phyloP scores from a whole-genome alignment of 2,113 vertebrate genomes.

The Pseudolaguvia tuberculata region DNA sequence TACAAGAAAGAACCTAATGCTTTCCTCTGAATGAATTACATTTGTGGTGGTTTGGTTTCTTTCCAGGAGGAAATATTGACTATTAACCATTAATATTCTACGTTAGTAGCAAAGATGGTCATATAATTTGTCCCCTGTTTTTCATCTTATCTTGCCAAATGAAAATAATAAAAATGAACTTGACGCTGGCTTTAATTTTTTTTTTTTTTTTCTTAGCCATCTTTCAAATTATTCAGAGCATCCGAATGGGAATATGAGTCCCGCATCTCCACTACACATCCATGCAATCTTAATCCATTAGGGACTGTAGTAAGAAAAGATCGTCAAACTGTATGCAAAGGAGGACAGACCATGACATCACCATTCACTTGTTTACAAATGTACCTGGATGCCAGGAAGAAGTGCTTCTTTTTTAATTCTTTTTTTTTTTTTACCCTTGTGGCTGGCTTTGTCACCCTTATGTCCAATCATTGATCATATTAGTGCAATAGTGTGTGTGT shows the following conservation, averaged over 20 bases:
- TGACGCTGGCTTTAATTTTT: neutral
- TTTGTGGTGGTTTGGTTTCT: neutral
- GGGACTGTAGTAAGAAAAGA: slow-evolving; percentile 30
- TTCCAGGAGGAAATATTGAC: neutral
- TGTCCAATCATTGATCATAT: slow-evolving; percentile 47
- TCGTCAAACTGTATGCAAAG: slow-evolving; percentile 48
- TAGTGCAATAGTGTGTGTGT: slow-evolving; percentile 31
- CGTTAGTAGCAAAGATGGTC: neutral
- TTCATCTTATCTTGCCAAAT: neutral
- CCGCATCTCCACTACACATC: slow-evolving; percentile 27
- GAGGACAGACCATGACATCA: slow-evolving; percentile 48
- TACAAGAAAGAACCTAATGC: neutral
- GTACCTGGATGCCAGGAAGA: slow-evolving; percentile 60
- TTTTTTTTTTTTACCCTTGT: too few species aligned
- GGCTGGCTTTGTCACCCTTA: slow-evolving; percentile 32
- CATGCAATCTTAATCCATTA: slow-evolving; percentile 29
- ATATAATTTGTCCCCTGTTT: neutral
- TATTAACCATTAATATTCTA: neutral
- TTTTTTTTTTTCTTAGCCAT: slow-evolving; percentile 66
- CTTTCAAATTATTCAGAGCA: slow-evolving; percentile 89
- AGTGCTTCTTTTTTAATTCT: slow-evolving; percentile 67
- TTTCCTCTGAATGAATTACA: neutral
- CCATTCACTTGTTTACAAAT: slow-evolving; percentile 56
- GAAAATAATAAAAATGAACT: neutral
- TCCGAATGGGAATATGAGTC: slow-evolving; percentile 83